These are phyloP conservation scores for Puma concolor DNA, from an alignment of 2,113 vertebrate genomes.

Conservation along the genomic window DNA sequence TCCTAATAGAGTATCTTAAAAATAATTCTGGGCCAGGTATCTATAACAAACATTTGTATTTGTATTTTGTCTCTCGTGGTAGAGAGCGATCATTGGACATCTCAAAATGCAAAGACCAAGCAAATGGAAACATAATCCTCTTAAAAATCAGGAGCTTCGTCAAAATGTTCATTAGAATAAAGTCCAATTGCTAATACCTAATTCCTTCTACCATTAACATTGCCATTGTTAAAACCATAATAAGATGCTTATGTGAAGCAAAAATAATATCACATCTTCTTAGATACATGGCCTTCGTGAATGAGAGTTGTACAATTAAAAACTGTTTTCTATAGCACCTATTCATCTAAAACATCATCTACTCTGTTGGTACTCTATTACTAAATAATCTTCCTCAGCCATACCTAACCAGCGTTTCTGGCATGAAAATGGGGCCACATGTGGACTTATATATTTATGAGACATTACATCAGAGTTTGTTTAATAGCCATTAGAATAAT, in stretches of 20 bases:
- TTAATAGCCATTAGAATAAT: conserved; percentile 74
- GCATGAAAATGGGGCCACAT: not conserved
- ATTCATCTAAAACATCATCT: not conserved
- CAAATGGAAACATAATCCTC: not conserved
- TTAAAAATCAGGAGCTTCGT: conserved; percentile 67
- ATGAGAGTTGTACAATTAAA: not conserved
- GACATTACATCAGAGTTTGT: conserved; percentile 65
- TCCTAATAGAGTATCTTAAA: not conserved
- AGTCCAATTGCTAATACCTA: conserved; percentile 12
- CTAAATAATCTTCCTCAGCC: not conserved
- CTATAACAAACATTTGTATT: not conserved
- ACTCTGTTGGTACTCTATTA: not conserved
- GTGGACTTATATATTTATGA: conserved; percentile 48
- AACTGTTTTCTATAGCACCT: not conserved
- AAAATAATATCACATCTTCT: conserved; percentile 57
- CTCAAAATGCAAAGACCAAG: not conserved
- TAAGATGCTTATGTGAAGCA: conserved; percentile 62
- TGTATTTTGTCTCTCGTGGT: not conserved
- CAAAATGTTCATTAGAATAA: conserved; percentile 75
- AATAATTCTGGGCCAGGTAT: not conserved
- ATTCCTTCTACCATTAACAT: conserved; percentile 68
- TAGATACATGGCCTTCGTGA: not conserved
- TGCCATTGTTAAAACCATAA: conserved; percentile 71
- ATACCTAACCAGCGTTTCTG: not conserved
- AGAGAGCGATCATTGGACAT: not conserved